Percentiles rank a stretch among this genome's conserved stretches.
Evolutionary conservation across 2,113 vertebrate genomes (phyloP).

Genomic region (Pangasianodon gigas): DNA sequence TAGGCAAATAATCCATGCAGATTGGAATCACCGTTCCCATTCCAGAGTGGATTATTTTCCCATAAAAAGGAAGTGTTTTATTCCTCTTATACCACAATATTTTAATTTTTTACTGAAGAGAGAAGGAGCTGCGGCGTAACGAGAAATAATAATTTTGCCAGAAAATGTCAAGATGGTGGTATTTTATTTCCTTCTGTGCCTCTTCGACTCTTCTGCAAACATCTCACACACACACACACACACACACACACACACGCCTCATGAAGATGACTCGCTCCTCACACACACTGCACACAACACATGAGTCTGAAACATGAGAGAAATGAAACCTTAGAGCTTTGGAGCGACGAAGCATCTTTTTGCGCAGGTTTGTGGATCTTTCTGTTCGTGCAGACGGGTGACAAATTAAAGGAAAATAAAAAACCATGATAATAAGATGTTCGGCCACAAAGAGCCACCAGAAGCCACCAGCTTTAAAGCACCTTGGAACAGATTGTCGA

Average conservation of each 20-base stretch:
- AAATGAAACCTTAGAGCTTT: neutral
- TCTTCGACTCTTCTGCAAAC: neutral
- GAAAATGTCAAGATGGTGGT: too few species aligned
- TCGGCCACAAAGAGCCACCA: neutral
- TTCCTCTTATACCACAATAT: neutral
- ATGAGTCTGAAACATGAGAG: neutral
- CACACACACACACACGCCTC: neutral
- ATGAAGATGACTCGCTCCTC: too few species aligned
- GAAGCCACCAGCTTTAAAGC: neutral
- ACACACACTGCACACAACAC: neutral
- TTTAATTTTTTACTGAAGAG: neutral
- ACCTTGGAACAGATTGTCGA: neutral
- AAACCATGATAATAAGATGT: too few species aligned
- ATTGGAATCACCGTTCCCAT: neutral
- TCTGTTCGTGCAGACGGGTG: neutral
- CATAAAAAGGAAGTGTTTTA: neutral
- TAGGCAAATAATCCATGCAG: neutral
- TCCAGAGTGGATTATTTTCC: too few species aligned
- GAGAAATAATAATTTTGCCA: too few species aligned
- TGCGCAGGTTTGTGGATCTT: neutral
- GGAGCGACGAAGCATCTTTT: neutral
- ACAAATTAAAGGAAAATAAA: neutral
- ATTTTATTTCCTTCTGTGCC: too few species aligned
- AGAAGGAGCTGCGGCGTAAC: neutral
- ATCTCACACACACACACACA: neutral